Evolutionary conservation across 2,113 vertebrate species (phyloP).

Genomic region (Takifugu flavidus): DNA sequence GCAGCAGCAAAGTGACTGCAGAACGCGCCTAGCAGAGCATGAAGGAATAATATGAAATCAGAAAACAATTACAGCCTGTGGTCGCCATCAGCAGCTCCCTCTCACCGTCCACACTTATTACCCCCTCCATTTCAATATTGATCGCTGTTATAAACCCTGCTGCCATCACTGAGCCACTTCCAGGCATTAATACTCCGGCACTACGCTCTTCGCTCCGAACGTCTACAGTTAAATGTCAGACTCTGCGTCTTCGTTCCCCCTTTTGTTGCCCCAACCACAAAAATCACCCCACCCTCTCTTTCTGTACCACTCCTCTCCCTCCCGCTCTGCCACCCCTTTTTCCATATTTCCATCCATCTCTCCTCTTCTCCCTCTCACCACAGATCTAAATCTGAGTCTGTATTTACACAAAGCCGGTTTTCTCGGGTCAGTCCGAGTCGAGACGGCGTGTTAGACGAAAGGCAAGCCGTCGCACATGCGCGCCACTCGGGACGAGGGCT

Average conservation of each 20-base stretch:
- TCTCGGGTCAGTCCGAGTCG: constrained; percentile 39
- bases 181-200: constrained; percentile 1
- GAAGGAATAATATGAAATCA: constrained; percentile 25
- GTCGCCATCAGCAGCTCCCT: constrained; percentile 8
- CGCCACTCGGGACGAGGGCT: constrained; percentile 6
- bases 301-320: constrained; percentile 36
- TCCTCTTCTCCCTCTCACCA: constrained; percentile 42
- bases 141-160: constrained; percentile 17
- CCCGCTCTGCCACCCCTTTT: constrained; percentile 28
- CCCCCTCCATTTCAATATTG: constrained; percentile 32
- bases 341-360: constrained; percentile 47
- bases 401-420: constrained; percentile 59
- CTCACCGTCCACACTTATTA: constrained; percentile 16
- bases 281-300: constrained; percentile 63
- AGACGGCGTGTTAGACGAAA: constrained; percentile 14
- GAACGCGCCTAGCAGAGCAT: no score
- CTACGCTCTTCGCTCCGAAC: constrained; percentile 34
- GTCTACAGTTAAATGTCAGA: constrained; percentile 56
- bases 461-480: constrained; percentile 4
- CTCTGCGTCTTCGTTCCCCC: constrained; percentile 55
- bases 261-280: constrained; percentile 72
- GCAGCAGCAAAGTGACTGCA: no score
- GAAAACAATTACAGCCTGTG: constrained; percentile 18
- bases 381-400: constrained; percentile 68
- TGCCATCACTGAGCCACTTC: constrained; percentile 20